Evolutionary conservation across 1,140 invertebrate genomes (phyloP), one percentile per base, ranked within the genome.

Genomic region (Hyposmocoma kahamanoa): DNA sequence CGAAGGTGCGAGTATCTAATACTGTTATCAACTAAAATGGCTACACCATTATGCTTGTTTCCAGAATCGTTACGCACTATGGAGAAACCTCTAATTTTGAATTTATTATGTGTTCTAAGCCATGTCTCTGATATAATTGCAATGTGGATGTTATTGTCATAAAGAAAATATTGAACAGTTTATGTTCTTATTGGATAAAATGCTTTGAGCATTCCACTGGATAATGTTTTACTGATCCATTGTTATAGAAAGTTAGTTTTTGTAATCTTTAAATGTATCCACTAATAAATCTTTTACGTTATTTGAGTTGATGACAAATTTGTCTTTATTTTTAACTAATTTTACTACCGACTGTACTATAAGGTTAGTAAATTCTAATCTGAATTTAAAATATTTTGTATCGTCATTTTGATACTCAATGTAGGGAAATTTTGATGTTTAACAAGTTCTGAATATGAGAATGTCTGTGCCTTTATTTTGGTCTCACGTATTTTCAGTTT

Each of bases 191-290:
- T 43, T 45, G 5, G 1, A 20, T 20, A 61, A 20, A 22, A n/a
- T n/a, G n/a, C 51, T 51, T 24, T 57, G 59, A 11, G 59, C 59
- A 30, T 59, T 59, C 57, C 52, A 59, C 22, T 59, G 57, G 11
- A 55, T 24, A 10, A 59, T 52, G 21, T 59, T 54, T 21, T 21
- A 13, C 20, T 15, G 8, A 41, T 41, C 38, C 38, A 41, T 41
- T 41, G 22, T 11, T 20, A 17, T 17, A 17, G 15, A 36, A 17
- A 17, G 15, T 36, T 36, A 17, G 10, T 17, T 2, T 17, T 41
- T 41, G 20, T 20, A 21, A n/a, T n/a, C n/a, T n/a, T 10, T 2
- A 9, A 41, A 21, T 3, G 38, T 41, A 13, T 41, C 8, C n/a
- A 21, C 11, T 21, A 41, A 41, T 21, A 20, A 13, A 21, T 41